Evolutionary conservation across 1,140 invertebrate species (phyloP).

Genomic region (Drosophila parvula): DNA sequence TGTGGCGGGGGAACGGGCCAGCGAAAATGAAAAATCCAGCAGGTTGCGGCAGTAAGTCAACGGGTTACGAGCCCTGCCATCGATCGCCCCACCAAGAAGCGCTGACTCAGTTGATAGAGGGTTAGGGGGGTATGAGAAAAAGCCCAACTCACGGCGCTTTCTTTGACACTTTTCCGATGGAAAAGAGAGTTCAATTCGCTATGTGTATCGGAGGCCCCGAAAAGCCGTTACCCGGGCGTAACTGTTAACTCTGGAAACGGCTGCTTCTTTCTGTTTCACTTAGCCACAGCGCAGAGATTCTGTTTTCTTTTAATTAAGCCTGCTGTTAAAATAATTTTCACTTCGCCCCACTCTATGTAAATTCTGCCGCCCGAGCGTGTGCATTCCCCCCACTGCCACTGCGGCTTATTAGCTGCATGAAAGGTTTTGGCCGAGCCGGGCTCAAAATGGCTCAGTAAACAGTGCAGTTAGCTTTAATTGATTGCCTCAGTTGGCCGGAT

Average conservation of each 20-base stretch:
- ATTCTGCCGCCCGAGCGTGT: conserved; percentile 15
- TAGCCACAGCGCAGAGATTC: conserved; percentile 43
- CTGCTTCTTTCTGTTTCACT: conserved; percentile 31
- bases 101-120: conserved; percentile 29
- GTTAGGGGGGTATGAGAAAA: conserved; percentile 22
- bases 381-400: conserved; percentile 31
- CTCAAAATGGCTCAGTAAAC: conserved; percentile 71
- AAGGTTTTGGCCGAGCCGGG: conserved; percentile 59
- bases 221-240: conserved; percentile 38
- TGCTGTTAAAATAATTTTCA: conserved; percentile 65
- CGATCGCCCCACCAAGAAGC: conserved; percentile 10
- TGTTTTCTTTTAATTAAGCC: conserved; percentile 73
- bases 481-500: conserved; percentile 48
- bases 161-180: conserved; percentile 46
- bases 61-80: conserved; percentile 30
- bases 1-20: background rate
- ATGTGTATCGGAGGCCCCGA: conserved; percentile 33
- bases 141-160: conserved; percentile 41
- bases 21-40: conserved; percentile 4
- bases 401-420: conserved; percentile 69
- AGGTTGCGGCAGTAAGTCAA: conserved; percentile 34
- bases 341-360: conserved; percentile 61
- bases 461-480: conserved; percentile 72
- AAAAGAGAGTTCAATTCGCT: conserved; percentile 32
- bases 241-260: conserved; percentile 43